Base-by-base conservation (phyloP, 2,113 vertebrate genomes). In the Mobula hypostoma region DNA sequence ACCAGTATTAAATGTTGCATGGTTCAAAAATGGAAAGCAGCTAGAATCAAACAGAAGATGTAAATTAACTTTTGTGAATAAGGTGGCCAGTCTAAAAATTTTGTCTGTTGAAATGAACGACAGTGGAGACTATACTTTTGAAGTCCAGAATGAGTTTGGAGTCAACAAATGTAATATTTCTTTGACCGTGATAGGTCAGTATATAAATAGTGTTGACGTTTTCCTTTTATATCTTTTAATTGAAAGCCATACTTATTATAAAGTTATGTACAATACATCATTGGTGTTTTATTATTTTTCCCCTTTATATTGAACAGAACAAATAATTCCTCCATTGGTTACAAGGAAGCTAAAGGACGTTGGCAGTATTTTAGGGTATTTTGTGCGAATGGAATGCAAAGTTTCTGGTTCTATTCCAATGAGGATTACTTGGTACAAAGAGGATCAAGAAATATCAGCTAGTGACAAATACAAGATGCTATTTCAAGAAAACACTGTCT, bases 321-420 rank as follows among this genome's bases (percentile, higher is more conserved):
- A 98, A 94, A 98, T 97, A 94, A 97, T 99, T 94, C 97, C 98
- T 95, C 99, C 99, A 1, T 97, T 97, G 95, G 99, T 99, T 95
- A 98, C 98, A 95, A 99, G 98, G 96, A 97, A 96, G 83, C 96
- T 99, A 94, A 98, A 98, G 96, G 98, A 98, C 32, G 96, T 98
- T 94, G 98, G 99, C 95, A 98, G 98, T 29, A 95, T 97, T 94
- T 94, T 99, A 95, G 97, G 95, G 4, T 94, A 95, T 11, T 95
- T 96, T 0, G 96, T 98, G 93, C 97, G 95, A 48, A 95, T 99
- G 96, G 98, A 99, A 94, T 98, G 98, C 96, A 99, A 97, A 96
- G 97, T 99, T 94, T 98, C 99, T 94, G 99, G 99, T 94, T 99
- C 98, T 76, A 98, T 99, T 94, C 98, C 98, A 74, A 99, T 99